Base-by-base conservation (phyloP, 2,113 vertebrate species). In the Gila orcuttii region DNA sequence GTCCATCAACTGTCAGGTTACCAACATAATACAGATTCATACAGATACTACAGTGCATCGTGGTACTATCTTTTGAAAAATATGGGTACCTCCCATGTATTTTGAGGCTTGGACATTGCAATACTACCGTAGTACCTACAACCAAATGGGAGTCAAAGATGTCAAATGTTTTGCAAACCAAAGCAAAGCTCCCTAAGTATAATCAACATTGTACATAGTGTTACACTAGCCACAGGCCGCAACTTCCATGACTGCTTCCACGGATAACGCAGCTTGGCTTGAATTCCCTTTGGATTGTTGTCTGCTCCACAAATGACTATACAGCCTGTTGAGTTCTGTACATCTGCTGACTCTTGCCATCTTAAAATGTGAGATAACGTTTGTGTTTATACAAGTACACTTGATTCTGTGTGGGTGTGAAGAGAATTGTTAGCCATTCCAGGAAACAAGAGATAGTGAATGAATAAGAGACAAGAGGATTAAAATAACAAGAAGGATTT, bases 241-340 rank as follows among this genome's bases (percentile, higher is more conserved):
- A 83, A 36, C 33, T 59, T 59, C 31, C 36, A 39, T 36, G 59
- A 68, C 71, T 62, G 36, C 15, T 45, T 36, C n/a, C 68, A 50
- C 33, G 59, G 86, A 85, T 85, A 86, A 28, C n/a, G 31, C 66
- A 28, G 17, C 21, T 85, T 86, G 73, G 87, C 82, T 74, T 4
- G 4, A 28, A 52, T 86, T 79, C 68, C 73, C 62, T 76, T 78
- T 73, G 42, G 88, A 50, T 66, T 77, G 42, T 21, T 60, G 52
- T 83, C 66, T 85, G 79, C 45, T 55, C 64, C 59, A 82, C 45
- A n/a, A 75, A 78, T 68, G 47, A 85, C 69, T 68, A 25, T 23
- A 23, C 36, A 59, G 50, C 84, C 66, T 83, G 28, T 23, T 82
- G 81, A 57, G 12, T 62, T 45, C 31, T 33, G 28, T 57, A 42